phyloP scores from a whole-genome alignment of 1,140 invertebrate species.

The Phthorimaea operculella region DNA sequence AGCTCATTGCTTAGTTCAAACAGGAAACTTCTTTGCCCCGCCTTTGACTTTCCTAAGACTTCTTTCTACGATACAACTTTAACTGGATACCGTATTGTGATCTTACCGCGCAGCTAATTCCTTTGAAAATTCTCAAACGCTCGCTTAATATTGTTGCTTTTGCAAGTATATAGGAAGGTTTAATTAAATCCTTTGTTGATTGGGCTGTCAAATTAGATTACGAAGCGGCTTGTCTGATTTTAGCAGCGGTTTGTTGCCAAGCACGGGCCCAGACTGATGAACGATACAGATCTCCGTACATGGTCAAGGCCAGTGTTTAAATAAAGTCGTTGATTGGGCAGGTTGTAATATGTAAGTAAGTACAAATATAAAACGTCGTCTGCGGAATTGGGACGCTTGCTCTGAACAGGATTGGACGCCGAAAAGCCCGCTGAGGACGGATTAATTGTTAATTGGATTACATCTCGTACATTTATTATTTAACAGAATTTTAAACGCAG shows the following conservation, averaged over 20 bases:
- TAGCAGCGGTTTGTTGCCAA: neutral
- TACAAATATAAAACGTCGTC: conserved; percentile 43
- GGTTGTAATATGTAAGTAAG: conserved; percentile 37
- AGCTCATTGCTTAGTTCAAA: conserved; percentile 2
- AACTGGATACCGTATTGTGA: neutral
- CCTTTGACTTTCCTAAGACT: neutral
- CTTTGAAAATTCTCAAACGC: no score
- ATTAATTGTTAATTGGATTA: conserved; percentile 60
- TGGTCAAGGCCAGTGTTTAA: neutral
- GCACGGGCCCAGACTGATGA: neutral
- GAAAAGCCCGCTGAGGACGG: conserved; percentile 29
- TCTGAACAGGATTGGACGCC: conserved; percentile 45
- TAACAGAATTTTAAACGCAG: conserved; percentile 33
- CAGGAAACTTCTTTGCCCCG: neutral
- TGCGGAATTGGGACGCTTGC: conserved; percentile 46
- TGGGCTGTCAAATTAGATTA: neutral
- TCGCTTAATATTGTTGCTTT: neutral
- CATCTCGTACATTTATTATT: conserved; percentile 43
- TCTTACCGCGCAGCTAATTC: neutral
- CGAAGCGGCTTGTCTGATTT: neutral
- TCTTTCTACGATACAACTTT: conserved; percentile 1
- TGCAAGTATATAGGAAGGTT: neutral
- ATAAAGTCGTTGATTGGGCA: conserved; percentile 37
- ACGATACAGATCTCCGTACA: neutral
- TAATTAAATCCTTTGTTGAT: neutral